phyloP scores from a whole-genome alignment of 1,140 invertebrate genomes.

The Drosophila suzukii region DNA sequence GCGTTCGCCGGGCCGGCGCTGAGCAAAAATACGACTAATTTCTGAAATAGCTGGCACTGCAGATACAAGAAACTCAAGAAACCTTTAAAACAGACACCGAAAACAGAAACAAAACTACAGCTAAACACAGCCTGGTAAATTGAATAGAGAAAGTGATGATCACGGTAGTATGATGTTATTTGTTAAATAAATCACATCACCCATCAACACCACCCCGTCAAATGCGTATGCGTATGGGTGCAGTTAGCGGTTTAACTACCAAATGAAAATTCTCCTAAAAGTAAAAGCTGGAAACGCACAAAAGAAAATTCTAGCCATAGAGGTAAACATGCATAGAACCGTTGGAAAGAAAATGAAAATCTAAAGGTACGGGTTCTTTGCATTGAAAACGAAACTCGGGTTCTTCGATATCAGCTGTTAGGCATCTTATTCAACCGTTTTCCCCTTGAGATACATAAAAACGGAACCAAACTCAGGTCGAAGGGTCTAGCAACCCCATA shows the following conservation, averaged over 20 bases:
- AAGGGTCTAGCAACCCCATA: constrained; percentile 21
- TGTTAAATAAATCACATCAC: constrained; percentile 69
- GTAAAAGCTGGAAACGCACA: constrained; percentile 24
- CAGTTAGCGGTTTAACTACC: constrained; percentile 25
- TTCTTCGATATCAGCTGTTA: constrained; percentile 24
- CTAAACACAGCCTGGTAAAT: constrained; percentile 55
- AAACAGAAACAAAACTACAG: constrained; percentile 29
- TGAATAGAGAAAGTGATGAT: constrained; percentile 78
- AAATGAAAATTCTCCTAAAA: constrained; percentile 49
- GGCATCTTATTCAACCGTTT: constrained; percentile 25
- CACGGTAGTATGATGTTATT: constrained; percentile 67
- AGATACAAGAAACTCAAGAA: constrained; percentile 19
- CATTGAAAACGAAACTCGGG: constrained; percentile 3
- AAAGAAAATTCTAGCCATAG: constrained; percentile 34
- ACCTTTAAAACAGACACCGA: constrained; percentile 50
- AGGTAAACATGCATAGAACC: constrained; percentile 4
- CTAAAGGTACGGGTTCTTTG: constrained; percentile 1
- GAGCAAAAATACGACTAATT: constrained; percentile 68
- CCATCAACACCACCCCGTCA: constrained; percentile 22
- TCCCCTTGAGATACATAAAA: constrained; percentile 17
- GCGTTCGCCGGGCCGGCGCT: constrained; percentile 30
- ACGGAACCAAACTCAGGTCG: constrained; percentile 30
- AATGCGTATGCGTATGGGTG: background rate
- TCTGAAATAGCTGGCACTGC: constrained; percentile 65
- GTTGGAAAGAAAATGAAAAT: constrained; percentile 33